These are phyloP conservation scores for Lymantria monacha DNA, from an alignment of 2,888 invertebrate genomes.

Conservation along the genomic window DNA sequence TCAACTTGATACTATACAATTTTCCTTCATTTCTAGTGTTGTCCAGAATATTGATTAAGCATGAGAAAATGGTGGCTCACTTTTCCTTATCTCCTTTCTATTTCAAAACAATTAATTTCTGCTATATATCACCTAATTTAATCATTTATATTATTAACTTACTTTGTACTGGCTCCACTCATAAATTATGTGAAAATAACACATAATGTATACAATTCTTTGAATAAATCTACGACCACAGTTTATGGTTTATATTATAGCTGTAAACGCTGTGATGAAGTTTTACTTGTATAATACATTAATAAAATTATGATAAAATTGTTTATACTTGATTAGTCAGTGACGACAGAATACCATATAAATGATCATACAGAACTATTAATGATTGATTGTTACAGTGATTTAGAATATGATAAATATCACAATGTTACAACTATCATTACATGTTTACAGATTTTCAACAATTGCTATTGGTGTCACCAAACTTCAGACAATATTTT, in stretches of 20 bases:
- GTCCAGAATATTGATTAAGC: too few species aligned
- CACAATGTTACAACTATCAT: neutral
- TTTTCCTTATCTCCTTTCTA: too few species aligned
- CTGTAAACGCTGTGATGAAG: constrained; percentile 14
- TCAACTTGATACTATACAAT: too few species aligned
- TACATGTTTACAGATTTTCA: constrained; percentile 8
- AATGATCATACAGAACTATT: neutral
- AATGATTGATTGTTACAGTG: neutral
- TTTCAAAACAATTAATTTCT: too few species aligned
- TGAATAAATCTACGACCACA: constrained; percentile 4
- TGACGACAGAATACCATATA: neutral
- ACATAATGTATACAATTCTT: neutral
- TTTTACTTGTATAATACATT: neutral
- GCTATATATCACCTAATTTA: too few species aligned
- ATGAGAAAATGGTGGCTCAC: too few species aligned
- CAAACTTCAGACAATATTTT: constrained; percentile 17
- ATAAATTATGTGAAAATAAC: neutral
- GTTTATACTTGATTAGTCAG: neutral
- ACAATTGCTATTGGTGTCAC: constrained; percentile 7
- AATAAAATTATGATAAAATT: neutral
- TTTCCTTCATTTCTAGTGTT: too few species aligned
- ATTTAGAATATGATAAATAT: neutral
- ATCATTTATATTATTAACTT: too few species aligned
- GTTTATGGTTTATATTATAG: neutral
- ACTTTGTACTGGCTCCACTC: neutral